Percentiles rank a stretch among this genome's conserved stretches.
phyloP scores from a whole-genome alignment of 2,888 invertebrate genomes.

The Chironomus tentans region DNA sequence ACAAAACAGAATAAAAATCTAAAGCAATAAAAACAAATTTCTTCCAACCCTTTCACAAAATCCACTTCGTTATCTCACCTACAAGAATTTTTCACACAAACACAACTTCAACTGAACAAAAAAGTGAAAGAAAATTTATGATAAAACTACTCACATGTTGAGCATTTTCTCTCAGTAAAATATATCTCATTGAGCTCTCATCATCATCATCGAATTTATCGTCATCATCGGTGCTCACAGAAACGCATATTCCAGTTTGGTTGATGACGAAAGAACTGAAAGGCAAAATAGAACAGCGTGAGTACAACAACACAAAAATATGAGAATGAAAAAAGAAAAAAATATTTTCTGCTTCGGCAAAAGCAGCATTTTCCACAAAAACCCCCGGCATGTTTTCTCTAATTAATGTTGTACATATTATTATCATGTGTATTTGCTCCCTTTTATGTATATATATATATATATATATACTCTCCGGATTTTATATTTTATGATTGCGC shows the following conservation, averaged over 20 bases:
- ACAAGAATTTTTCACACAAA: constrained; percentile 20
- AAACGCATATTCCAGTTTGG: constrained; percentile 19
- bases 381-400: constrained; percentile 25
- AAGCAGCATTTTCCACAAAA: constrained; percentile 18
- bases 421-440: constrained; percentile 13
- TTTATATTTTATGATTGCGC: constrained; percentile 27
- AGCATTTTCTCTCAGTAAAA: not conserved
- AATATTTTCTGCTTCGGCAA: not conserved
- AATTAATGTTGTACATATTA: constrained; percentile 22
- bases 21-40: too few relatives aligned
- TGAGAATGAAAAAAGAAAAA: too few relatives aligned
- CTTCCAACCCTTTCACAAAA: not conserved
- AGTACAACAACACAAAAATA: not conserved
- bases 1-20: not conserved
- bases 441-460: constrained; percentile 1
- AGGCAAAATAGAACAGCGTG: constrained; percentile 3
- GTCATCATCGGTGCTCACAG: not conserved
- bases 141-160: constrained; percentile 21
- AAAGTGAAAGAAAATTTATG: not conserved
- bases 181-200: not conserved
- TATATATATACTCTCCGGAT: constrained; percentile 18
- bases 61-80: not conserved
- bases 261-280: not conserved
- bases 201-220: constrained; percentile 8
- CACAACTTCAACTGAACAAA: not conserved